Evolutionary conservation across 2,888 invertebrate genomes (phyloP).

Genomic region (Lucinisca nassula): DNA sequence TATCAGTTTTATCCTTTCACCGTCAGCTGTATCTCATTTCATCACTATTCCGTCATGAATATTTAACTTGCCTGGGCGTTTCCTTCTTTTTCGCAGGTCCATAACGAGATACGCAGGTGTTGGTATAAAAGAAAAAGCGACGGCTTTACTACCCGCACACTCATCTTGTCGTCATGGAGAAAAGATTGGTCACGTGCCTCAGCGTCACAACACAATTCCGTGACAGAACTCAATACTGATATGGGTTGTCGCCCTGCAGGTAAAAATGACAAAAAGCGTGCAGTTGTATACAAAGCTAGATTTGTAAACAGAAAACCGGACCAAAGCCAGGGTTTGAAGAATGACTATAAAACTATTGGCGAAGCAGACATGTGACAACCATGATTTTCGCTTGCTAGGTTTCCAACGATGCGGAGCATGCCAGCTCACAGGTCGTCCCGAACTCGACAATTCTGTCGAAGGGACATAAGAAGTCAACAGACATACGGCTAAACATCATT

Average conservation of each 20-base stretch:
- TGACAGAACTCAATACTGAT: constrained; percentile 15
- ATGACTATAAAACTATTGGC: neutral
- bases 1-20: no score
- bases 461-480: no score
- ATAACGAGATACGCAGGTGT: constrained; percentile 52
- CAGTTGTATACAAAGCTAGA: neutral
- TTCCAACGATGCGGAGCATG: no score
- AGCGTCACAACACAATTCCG: constrained; percentile 43
- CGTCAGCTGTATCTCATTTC: no score
- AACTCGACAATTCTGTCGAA: no score
- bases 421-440: no score
- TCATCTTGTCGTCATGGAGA: constrained; percentile 60
- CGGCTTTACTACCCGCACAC: constrained; percentile 47
- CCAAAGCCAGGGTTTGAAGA: neutral
- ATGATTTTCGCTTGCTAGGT: no score
- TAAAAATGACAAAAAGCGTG: neutral
- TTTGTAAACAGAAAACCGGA: neutral
- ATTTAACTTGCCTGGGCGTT: no score
- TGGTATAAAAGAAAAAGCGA: constrained; percentile 44
- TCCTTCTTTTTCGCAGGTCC: constrained; percentile 29
- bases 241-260: neutral
- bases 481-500: no score
- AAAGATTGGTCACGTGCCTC: constrained; percentile 49
- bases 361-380: neutral
- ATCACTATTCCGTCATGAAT: no score